A percentile compares a stretch with the other conserved stretches of the same genome.
phyloP scores from a whole-genome alignment of 92 coral and sea anemone genomes.

The Paragorgia papillata region DNA sequence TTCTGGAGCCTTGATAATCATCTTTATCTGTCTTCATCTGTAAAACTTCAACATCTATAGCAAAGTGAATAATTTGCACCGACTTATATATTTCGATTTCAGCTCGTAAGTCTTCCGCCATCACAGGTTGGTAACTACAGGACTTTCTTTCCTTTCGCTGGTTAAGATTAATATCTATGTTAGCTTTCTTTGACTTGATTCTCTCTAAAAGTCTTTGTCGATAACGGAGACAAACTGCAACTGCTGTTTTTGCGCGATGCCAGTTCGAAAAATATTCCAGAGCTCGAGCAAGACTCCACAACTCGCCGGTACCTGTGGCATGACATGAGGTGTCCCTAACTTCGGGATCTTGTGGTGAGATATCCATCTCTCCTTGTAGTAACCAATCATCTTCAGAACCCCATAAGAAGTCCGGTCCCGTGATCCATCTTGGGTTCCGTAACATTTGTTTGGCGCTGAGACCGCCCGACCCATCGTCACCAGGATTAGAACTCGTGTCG shows the following conservation, averaged over 20 bases:
- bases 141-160: background rate
- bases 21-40: background rate
- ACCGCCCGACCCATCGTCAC: background rate
- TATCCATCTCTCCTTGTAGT: background rate
- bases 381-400: background rate
- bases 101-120: slow-evolving; percentile 1
- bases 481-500: too few relatives aligned
- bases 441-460: background rate
- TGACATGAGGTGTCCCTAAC: background rate
- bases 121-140: background rate
- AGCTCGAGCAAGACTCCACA: slow-evolving; percentile 3
- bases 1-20: slow-evolving; percentile 12
- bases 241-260: background rate
- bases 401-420: slow-evolving; percentile 13
- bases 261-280: slow-evolving; percentile 1
- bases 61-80: slow-evolving; percentile 1
- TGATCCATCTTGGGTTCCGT: slow-evolving; percentile 22
- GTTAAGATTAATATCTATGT: slow-evolving; percentile 1
- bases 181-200: slow-evolving; percentile 9
- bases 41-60: slow-evolving; percentile 1
- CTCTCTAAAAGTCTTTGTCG: background rate
- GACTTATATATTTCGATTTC: slow-evolving; percentile 22
- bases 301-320: background rate
- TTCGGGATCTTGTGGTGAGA: background rate
- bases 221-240: slow-evolving; percentile 9